Conservation (phyloP, 2,797 vertebrate species). For the Sebastes flavidus region DNA sequence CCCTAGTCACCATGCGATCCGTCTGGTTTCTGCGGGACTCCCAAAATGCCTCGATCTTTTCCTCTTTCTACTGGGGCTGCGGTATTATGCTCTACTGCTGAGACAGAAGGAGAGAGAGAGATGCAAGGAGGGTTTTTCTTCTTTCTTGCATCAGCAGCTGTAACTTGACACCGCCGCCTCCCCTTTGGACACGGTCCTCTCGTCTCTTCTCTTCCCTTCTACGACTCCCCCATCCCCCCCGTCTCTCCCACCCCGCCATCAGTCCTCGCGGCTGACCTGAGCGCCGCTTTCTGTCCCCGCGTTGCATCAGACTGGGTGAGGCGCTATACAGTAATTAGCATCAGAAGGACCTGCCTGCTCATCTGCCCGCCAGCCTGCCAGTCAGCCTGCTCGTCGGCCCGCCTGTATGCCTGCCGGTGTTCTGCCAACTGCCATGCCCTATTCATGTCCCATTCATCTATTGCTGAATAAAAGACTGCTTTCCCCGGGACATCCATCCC, state of each 20-base stretch:
- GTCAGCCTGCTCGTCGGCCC: slow-evolving; percentile 40
- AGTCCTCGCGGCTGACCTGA: slow-evolving; percentile 45
- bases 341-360: slow-evolving; percentile 67
- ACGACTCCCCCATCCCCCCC: background rate
- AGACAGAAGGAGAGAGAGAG: slow-evolving; percentile 32
- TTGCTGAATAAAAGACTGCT: slow-evolving; percentile 63
- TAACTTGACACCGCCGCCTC: slow-evolving; percentile 53
- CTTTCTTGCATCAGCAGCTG: slow-evolving; percentile 75
- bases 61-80: slow-evolving; percentile 9
- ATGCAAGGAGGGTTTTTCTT: slow-evolving; percentile 48
- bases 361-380: slow-evolving; percentile 60
- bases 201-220: slow-evolving; percentile 22
- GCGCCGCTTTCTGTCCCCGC: slow-evolving; percentile 54
- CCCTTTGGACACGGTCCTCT: slow-evolving; percentile 37
- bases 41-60: slow-evolving; percentile 37
- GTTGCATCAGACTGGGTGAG: slow-evolving; percentile 65
- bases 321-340: slow-evolving; percentile 71
- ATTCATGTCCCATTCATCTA: slow-evolving; percentile 76
- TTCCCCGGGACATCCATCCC: slow-evolving; percentile 71
- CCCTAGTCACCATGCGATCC: slow-evolving; percentile 39
- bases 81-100: slow-evolving; percentile 41
- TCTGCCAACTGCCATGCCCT: slow-evolving; percentile 69
- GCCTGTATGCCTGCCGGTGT: slow-evolving; percentile 48
- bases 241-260: background rate
- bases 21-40: slow-evolving; percentile 46